phyloP scores from a whole-genome alignment of 2,797 vertebrate genomes.

The Myotis findleyi region DNA sequence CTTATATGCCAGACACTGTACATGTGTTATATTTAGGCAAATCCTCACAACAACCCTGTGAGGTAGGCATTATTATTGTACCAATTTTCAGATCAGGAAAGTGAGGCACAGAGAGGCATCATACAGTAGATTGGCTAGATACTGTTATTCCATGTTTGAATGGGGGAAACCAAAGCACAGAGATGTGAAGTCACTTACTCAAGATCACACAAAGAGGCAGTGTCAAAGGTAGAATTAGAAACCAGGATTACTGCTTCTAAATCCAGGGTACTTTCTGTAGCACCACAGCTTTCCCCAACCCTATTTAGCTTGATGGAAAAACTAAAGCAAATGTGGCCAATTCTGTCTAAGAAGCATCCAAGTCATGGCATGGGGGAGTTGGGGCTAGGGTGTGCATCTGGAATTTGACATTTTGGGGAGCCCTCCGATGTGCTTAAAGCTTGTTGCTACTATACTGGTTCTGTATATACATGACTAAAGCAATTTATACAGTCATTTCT shows the following conservation, averaged over 20 bases:
- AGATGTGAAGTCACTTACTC: slow-evolving; percentile 49
- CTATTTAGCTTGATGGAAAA: slow-evolving; percentile 6
- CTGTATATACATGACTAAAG: not conserved
- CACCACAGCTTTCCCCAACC: slow-evolving; percentile 3
- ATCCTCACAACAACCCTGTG: slow-evolving; percentile 82
- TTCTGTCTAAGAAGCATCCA: slow-evolving; percentile 35
- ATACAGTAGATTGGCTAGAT: slow-evolving; percentile 39
- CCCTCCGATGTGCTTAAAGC: not conserved
- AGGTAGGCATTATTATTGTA: slow-evolving; percentile 73
- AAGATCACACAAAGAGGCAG: slow-evolving; percentile 23
- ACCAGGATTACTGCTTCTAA: slow-evolving; percentile 46
- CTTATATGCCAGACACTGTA: slow-evolving; percentile 77
- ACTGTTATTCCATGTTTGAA: slow-evolving; percentile 43
- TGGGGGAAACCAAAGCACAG: slow-evolving; percentile 47
- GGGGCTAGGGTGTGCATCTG: not conserved
- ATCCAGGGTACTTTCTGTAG: slow-evolving; percentile 21
- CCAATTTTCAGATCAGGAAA: slow-evolving; percentile 54
- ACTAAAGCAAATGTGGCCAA: slow-evolving; percentile 22
- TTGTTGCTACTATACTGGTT: slow-evolving; percentile 32
- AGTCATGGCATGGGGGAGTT: not conserved
- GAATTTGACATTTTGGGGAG: not conserved
- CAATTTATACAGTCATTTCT: slow-evolving; percentile 49
- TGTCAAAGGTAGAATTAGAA: slow-evolving; percentile 45
- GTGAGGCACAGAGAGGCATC: slow-evolving; percentile 54
- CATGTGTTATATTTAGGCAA: slow-evolving; percentile 62